phyloP scores from a whole-genome alignment of 2,113 vertebrate genomes.

The Dasyornis broadbenti region DNA sequence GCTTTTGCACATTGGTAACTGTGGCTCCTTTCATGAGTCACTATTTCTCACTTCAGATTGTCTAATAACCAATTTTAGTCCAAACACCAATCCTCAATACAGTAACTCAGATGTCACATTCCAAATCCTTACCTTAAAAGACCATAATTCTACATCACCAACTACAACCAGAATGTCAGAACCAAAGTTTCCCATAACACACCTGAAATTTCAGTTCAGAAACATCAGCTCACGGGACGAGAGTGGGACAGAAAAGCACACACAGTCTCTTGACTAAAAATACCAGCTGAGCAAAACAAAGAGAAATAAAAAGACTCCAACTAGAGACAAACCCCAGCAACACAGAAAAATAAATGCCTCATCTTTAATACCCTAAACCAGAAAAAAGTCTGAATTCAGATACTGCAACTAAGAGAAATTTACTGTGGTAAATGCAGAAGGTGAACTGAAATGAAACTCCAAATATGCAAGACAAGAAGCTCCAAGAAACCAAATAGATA shows the following conservation, averaged over 20 bases:
- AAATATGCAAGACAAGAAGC: background rate
- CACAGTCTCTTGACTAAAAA: background rate
- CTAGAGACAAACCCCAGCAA: background rate
- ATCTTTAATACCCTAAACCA: background rate
- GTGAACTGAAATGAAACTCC: background rate
- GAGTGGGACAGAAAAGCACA: background rate
- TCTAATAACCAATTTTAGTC: background rate
- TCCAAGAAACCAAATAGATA: background rate
- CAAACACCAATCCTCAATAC: background rate
- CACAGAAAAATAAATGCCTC: background rate
- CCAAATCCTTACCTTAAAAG: background rate
- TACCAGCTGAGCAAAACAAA: background rate
- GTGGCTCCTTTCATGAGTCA: accelerated
- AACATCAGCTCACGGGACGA: background rate
- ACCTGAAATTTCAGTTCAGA: background rate
- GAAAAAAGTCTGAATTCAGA: background rate
- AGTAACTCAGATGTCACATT: background rate
- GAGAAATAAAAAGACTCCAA: background rate
- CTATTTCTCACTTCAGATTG: background rate
- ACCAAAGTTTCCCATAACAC: background rate
- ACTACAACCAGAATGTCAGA: background rate
- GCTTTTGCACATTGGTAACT: background rate
- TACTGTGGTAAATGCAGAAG: background rate
- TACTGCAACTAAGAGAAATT: background rate
- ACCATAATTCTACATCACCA: background rate